phyloP scores from a whole-genome alignment of 2,888 invertebrate species.

The Mesoligia furuncula region DNA sequence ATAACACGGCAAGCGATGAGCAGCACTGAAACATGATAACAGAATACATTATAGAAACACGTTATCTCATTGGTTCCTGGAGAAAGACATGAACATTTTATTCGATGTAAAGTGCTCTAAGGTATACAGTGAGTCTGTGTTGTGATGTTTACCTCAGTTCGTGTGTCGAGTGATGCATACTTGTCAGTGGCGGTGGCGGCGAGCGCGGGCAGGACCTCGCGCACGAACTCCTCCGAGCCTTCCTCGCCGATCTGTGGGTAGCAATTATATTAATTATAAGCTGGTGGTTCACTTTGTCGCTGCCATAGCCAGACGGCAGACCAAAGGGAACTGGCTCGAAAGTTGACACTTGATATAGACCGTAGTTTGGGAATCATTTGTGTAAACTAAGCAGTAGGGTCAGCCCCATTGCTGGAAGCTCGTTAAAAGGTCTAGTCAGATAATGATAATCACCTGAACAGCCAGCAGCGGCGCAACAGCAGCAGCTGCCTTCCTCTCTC shows the following conservation, averaged over 20 bases:
- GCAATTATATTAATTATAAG: neutral
- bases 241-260: conserved; percentile 87
- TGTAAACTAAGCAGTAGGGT: no score
- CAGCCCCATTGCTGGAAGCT: no score
- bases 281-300: no score
- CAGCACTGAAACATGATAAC: no score
- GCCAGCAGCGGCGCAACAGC: conserved; percentile 95
- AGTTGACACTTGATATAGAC: no score
- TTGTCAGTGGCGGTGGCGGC: conserved; percentile 93
- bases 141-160: conserved; percentile 92
- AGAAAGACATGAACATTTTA: no score
- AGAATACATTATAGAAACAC: no score
- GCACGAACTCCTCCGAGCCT: conserved; percentile 92
- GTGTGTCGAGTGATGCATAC: conserved; percentile 92
- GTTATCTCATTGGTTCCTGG: no score
- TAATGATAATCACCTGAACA: conserved; percentile 92
- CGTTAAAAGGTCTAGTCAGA: no score
- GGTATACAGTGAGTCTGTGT: neutral
- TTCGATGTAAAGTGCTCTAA: neutral
- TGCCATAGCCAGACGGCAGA: neutral
- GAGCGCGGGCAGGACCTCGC: conserved; percentile 93
- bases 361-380: neutral
- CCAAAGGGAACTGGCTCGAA: no score
- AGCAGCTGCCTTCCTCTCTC: conserved; percentile 96
- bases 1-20: no score